Evolutionary conservation across 2,888 invertebrate species (phyloP).

Genomic region (Limnephilus auricula): DNA sequence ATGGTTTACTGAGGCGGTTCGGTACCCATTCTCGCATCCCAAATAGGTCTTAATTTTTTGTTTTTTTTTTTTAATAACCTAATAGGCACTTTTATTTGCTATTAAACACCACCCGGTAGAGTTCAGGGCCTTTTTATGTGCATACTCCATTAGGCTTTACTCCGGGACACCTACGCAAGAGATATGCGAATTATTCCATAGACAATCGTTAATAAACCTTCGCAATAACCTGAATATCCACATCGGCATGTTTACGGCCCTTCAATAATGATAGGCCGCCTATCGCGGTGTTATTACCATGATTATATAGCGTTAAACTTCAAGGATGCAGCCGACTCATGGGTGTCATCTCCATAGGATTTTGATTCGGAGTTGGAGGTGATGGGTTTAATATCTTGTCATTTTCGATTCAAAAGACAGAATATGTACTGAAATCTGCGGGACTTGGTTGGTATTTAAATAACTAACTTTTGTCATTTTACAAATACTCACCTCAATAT

Average conservation of each 20-base stretch:
- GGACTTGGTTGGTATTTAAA: too few relatives aligned
- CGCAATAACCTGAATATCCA: constrained; percentile 28
- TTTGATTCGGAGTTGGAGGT: background rate
- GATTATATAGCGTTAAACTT: background rate
- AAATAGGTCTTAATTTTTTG: too few relatives aligned
- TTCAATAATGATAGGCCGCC: constrained; percentile 5
- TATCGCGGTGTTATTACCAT: background rate
- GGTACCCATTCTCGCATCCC: too few relatives aligned
- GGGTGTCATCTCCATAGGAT: background rate
- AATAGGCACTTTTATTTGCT: background rate
- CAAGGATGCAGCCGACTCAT: background rate
- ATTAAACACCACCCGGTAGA: background rate
- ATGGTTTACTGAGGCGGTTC: too few relatives aligned
- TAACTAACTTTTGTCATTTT: too few relatives aligned
- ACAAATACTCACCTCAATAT: too few relatives aligned
- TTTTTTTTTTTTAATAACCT: background rate
- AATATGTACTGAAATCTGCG: background rate
- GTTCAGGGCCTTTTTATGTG: constrained; percentile 21
- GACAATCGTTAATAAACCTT: constrained; percentile 57
- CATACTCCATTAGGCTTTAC: constrained; percentile 68
- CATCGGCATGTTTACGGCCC: constrained; percentile 39
- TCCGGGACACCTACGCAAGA: constrained; percentile 69
- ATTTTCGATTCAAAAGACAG: background rate
- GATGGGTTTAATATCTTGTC: background rate
- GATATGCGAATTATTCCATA: constrained; percentile 69